These are phyloP conservation scores for Chaetodon trifasciatus DNA, from an alignment of 2,797 vertebrate genomes.

Conservation along the genomic window DNA sequence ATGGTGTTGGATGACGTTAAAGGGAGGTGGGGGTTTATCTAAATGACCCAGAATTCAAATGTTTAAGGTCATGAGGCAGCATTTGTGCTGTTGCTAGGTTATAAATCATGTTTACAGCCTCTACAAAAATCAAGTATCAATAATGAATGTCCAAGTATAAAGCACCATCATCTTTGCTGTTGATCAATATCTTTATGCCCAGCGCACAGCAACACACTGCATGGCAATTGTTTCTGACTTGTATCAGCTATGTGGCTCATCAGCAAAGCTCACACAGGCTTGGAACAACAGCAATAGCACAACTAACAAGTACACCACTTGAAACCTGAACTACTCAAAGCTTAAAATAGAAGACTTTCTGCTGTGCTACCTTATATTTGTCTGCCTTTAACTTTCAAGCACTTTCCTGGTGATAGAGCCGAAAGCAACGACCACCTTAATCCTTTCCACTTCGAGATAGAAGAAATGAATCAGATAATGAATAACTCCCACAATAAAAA, in stretches of 20 bases:
- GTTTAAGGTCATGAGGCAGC: slow-evolving; percentile 13
- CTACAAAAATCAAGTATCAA: slow-evolving; percentile 31
- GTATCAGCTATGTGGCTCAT: slow-evolving; percentile 42
- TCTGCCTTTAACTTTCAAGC: slow-evolving; percentile 49
- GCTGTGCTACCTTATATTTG: slow-evolving; percentile 35
- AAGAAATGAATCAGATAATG: slow-evolving; percentile 41
- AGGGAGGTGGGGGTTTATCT: neutral
- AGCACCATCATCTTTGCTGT: slow-evolving; percentile 38
- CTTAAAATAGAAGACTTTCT: slow-evolving; percentile 35
- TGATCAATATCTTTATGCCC: slow-evolving; percentile 56
- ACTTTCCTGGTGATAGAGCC: slow-evolving; percentile 41
- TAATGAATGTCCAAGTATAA: slow-evolving; percentile 40
- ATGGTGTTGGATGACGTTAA: neutral
- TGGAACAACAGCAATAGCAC: slow-evolving; percentile 50
- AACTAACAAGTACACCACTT: slow-evolving; percentile 38
- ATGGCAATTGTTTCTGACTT: slow-evolving; percentile 53
- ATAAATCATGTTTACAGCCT: slow-evolving; percentile 53
- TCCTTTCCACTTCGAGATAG: slow-evolving; percentile 30
- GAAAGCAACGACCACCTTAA: slow-evolving; percentile 32
- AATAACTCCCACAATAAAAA: slow-evolving; percentile 39
- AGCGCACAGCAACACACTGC: slow-evolving; percentile 21
- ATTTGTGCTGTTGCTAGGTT: slow-evolving; percentile 11
- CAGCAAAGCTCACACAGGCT: slow-evolving; percentile 40
- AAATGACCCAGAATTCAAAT: slow-evolving; percentile 1
- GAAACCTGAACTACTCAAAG: slow-evolving; percentile 41